phyloP scores from a whole-genome alignment of 2,113 vertebrate species.

The Sterrhoptilus dennistouni region DNA sequence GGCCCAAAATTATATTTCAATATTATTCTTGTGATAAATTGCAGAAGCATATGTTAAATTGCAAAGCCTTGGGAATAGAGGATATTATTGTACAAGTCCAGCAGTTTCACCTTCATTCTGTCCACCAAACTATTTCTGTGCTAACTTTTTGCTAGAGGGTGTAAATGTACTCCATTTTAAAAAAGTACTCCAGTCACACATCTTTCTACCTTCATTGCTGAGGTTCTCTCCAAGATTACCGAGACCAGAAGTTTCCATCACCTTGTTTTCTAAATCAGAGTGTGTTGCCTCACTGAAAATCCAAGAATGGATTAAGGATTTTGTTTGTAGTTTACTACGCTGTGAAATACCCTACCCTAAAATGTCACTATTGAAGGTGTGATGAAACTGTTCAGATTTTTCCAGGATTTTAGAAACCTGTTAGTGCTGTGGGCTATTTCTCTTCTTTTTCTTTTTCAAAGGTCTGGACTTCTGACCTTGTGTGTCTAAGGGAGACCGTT shows the following conservation, averaged over 20 bases:
- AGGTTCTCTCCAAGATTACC: neutral
- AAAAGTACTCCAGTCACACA: neutral
- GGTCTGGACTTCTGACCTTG: neutral
- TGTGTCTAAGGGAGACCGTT: neutral
- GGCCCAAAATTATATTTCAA: neutral
- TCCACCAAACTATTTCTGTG: neutral
- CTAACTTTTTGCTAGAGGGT: neutral
- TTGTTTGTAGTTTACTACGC: neutral
- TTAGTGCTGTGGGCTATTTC: neutral
- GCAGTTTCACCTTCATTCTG: neutral
- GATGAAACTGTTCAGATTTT: neutral
- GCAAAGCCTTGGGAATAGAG: neutral
- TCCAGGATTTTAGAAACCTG: neutral
- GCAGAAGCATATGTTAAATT: neutral
- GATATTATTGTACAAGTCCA: neutral
- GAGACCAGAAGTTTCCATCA: neutral
- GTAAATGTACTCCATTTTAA: neutral
- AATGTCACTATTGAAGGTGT: neutral
- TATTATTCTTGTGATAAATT: neutral
- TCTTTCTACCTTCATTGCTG: neutral
- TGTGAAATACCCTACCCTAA: neutral
- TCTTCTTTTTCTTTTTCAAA: neutral
- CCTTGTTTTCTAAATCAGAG: neutral
- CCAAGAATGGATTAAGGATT: neutral
- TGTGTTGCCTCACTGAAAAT: neutral